Conservation (phyloP, 1,140 invertebrate species). For the Lithobius niger region DNA sequence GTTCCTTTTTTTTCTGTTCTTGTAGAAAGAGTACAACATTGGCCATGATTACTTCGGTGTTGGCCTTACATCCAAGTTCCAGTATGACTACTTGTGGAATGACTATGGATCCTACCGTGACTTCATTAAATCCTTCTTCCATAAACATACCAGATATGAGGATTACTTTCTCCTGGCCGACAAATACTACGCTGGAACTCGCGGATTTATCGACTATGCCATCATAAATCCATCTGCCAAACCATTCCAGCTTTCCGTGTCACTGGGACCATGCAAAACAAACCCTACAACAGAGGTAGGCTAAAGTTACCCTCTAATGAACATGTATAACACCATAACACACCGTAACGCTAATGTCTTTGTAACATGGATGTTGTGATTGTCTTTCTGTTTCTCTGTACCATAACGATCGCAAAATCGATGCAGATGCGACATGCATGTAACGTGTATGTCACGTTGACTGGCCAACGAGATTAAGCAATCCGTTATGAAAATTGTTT, state of each 20-base stretch:
- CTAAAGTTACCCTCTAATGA: no score
- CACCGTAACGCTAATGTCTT: no score
- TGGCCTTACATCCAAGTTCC: not conserved
- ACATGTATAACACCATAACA: no score
- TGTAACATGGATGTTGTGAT: no score
- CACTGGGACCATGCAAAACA: not conserved
- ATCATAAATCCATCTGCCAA: not conserved
- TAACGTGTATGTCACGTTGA: no score
- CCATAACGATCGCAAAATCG: no score
- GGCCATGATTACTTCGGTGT: conserved; percentile 8
- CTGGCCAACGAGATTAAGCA: no score
- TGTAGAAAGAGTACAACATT: not conserved
- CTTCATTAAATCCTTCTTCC: conserved; percentile 3
- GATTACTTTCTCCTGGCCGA: not conserved
- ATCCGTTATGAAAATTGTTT: no score
- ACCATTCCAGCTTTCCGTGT: conserved; percentile 2
- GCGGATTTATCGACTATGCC: not conserved
- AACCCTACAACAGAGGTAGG: conserved; percentile 9
- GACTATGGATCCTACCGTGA: conserved; percentile 2
- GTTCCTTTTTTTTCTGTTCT: no score
- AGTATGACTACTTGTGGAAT: not conserved
- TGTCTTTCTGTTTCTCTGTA: no score
- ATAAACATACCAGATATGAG: not conserved
- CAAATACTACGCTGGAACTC: not conserved
- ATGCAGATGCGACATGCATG: no score